Conservation (phyloP, 2,113 vertebrate species). For the Onychostruthus taczanowskii region DNA sequence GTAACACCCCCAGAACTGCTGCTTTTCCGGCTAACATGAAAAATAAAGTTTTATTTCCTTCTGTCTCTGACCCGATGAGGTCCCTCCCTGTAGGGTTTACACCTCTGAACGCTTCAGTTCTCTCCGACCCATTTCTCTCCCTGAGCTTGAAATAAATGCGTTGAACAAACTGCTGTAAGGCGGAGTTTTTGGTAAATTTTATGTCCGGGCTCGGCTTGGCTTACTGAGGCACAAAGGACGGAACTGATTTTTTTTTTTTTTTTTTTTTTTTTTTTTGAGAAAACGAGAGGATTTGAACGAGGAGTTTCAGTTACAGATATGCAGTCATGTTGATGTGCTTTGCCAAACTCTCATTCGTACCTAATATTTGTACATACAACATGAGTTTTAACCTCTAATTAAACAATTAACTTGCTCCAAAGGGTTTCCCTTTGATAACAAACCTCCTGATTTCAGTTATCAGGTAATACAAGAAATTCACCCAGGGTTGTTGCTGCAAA, state of each 20-base stretch:
- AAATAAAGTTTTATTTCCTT: neutral
- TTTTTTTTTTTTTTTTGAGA: neutral
- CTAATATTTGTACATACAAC: neutral
- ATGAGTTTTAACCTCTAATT: neutral
- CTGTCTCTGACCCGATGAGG: accelerated
- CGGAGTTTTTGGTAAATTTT: neutral
- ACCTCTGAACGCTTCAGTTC: accelerated
- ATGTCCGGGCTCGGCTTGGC: neutral
- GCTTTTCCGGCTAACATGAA: neutral
- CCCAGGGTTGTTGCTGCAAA: neutral
- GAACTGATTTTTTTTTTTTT: neutral
- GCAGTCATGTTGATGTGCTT: neutral
- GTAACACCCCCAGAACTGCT: accelerated
- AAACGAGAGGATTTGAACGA: accelerated
- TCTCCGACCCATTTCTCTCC: accelerated
- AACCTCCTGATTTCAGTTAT: neutral
- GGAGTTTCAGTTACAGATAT: neutral
- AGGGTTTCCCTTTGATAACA: neutral
- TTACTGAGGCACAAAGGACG: neutral
- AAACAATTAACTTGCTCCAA: neutral
- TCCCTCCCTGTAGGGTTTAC: accelerated
- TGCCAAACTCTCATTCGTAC: neutral
- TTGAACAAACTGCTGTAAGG: neutral
- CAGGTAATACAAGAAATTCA: neutral
- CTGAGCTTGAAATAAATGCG: neutral